Evolutionary conservation across 2,888 invertebrate genomes (phyloP).

Genomic region (Latrodectus hesperus): DNA sequence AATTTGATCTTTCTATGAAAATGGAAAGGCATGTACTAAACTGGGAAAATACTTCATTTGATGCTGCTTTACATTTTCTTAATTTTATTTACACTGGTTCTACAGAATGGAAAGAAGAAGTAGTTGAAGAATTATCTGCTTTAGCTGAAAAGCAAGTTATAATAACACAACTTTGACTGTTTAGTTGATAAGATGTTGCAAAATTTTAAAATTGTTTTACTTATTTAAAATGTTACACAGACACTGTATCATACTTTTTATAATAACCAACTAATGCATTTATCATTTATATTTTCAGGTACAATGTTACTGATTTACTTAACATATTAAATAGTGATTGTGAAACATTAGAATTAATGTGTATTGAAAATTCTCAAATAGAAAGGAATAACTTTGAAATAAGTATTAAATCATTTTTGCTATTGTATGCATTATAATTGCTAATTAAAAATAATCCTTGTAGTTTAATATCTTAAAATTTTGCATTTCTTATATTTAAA

Average conservation of each 20-base stretch:
- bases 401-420: background rate
- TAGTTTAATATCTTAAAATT: no score
- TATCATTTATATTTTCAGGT: constrained; percentile 21
- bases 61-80: constrained; percentile 55
- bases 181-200: no score
- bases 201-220: background rate
- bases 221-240: background rate
- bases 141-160: constrained; percentile 41
- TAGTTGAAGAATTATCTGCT: constrained; percentile 30
- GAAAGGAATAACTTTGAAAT: background rate
- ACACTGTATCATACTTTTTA: no score
- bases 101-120: constrained; percentile 32
- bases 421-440: no score
- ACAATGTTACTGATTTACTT: constrained; percentile 37
- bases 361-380: background rate
- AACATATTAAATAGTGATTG: constrained; percentile 26
- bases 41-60: constrained; percentile 45
- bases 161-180: background rate
- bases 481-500: no score
- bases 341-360: constrained; percentile 21
- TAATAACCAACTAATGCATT: no score
- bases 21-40: constrained; percentile 24
- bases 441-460: no score
- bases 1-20: constrained; percentile 6
- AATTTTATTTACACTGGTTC: constrained; percentile 57